Evolutionary conservation across 2,113 vertebrate species (phyloP).

Genomic region (Bucco capensis): DNA sequence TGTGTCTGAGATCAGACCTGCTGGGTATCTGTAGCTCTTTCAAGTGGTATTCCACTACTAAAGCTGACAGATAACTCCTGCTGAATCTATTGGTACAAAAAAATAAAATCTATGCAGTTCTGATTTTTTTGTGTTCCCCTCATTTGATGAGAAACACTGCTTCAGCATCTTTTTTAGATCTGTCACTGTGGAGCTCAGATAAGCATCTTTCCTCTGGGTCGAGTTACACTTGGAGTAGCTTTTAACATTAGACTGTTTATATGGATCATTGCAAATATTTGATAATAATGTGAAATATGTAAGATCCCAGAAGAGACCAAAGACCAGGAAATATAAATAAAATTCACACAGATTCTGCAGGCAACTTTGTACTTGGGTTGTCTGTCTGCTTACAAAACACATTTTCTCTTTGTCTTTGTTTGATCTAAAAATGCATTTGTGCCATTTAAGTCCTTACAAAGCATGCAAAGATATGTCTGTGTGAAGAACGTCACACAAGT

Average conservation of each 20-base stretch:
- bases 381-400: neutral
- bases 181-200: conserved; percentile 52
- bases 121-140: neutral
- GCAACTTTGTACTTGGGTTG: neutral
- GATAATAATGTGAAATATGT: conserved; percentile 71
- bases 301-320: conserved; percentile 17
- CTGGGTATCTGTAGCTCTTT: neutral
- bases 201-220: conserved; percentile 61
- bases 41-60: neutral
- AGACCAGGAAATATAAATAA: neutral
- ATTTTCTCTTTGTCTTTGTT: neutral
- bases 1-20: neutral
- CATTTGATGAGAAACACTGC: neutral
- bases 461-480: neutral
- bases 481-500: neutral
- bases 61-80: neutral
- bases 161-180: conserved; percentile 40
- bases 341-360: neutral
- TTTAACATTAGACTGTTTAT: conserved; percentile 60
- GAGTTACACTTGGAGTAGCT: conserved; percentile 68
- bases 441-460: neutral
- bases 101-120: neutral
- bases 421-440: neutral
- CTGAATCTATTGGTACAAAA: neutral
- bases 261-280: conserved; percentile 70